These are phyloP conservation scores for Orius insidiosus DNA, from an alignment of 1,140 invertebrate genomes.

Conservation along the genomic window DNA sequence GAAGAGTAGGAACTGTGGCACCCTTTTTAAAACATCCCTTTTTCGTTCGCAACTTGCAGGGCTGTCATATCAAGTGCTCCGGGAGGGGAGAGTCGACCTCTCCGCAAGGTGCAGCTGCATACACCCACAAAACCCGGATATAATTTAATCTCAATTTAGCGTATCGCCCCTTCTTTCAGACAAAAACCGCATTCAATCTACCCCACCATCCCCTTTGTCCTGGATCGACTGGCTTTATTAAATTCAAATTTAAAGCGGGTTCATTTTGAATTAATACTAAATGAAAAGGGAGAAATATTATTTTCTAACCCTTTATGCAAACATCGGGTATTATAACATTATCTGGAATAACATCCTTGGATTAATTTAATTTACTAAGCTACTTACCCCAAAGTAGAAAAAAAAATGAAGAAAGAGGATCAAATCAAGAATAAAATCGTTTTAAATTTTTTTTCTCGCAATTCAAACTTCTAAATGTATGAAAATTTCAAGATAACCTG, in stretches of 20 bases:
- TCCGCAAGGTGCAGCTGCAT: constrained; percentile 11
- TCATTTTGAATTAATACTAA: not conserved
- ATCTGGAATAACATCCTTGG: too few relatives aligned
- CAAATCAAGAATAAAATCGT: not conserved
- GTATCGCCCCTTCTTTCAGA: constrained; percentile 8
- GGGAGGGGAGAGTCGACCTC: too few relatives aligned
- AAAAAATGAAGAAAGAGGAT: too few relatives aligned
- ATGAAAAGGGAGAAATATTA: too few relatives aligned
- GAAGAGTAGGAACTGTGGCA: not conserved
- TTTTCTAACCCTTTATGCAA: too few relatives aligned
- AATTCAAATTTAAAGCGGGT: constrained; percentile 9
- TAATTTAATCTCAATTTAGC: constrained; percentile 19
- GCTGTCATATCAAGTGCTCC: constrained; percentile 4
- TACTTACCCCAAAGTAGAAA: too few relatives aligned
- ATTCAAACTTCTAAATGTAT: not conserved
- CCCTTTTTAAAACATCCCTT: not conserved
- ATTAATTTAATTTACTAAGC: too few relatives aligned
- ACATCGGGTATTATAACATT: too few relatives aligned
- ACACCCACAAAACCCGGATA: constrained; percentile 7
- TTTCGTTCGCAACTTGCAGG: not conserved
- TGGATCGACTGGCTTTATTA: constrained; percentile 6
- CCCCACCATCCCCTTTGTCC: not conserved
- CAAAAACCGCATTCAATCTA: not conserved
- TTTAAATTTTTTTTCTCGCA: not conserved
- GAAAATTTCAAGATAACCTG: too few relatives aligned